phyloP scores from a whole-genome alignment of 2,888 invertebrate species.

The Eilema depressum region DNA sequence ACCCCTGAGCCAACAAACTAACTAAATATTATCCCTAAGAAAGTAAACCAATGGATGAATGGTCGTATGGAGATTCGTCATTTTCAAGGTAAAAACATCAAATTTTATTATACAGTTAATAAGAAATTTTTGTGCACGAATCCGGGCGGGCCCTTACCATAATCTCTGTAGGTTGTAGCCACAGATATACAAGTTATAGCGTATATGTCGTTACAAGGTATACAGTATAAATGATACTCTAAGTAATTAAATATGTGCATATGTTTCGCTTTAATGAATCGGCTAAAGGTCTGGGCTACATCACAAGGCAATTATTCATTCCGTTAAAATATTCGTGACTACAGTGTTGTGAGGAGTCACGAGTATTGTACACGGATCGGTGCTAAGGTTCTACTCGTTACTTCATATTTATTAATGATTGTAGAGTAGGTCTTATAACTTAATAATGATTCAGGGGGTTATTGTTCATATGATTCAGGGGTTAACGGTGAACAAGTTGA shows the following conservation, averaged over 20 bases:
- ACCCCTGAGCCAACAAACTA: too few species aligned
- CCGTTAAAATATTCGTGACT: not conserved
- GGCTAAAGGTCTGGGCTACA: not conserved
- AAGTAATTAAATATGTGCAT: not conserved
- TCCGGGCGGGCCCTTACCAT: too few species aligned
- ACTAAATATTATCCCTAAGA: too few species aligned
- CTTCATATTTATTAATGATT: not conserved
- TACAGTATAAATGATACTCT: not conserved
- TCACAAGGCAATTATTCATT: not conserved
- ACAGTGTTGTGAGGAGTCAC: not conserved
- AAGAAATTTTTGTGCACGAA: too few species aligned
- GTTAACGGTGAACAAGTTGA: not conserved
- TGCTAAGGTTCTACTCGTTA: not conserved
- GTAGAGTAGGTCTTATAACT: not conserved
- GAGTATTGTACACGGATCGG: not conserved
- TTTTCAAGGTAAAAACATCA: too few species aligned
- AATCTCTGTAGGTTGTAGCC: too few species aligned
- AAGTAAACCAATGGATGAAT: too few species aligned
- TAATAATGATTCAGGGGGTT: not conserved
- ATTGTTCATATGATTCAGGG: too few species aligned
- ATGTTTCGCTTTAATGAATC: constrained; percentile 1
- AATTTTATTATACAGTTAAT: too few species aligned
- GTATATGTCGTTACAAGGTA: not conserved
- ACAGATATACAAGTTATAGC: too few species aligned
- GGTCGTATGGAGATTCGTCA: too few species aligned